Percentiles rank a stretch among this genome's conserved stretches.
phyloP scores from a whole-genome alignment of 2,797 vertebrate species.

The Tangara arthus region DNA sequence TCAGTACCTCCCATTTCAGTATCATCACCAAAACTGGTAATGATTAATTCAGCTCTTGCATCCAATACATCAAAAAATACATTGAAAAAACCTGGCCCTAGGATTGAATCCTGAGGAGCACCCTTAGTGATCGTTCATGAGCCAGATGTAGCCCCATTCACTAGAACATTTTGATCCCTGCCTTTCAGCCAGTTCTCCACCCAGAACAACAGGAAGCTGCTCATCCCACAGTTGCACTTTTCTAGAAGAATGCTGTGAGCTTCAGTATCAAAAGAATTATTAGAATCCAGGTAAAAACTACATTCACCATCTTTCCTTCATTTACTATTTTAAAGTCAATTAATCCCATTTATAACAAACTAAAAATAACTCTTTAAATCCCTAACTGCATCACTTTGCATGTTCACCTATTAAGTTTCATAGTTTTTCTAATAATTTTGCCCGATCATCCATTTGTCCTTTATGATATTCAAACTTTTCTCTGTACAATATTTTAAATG shows the following conservation, averaged over 20 bases:
- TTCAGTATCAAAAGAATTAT: not conserved
- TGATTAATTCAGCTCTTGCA: not conserved
- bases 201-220: fast-evolving
- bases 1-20: not conserved
- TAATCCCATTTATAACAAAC: not conserved
- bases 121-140: not conserved
- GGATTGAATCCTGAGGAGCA: not conserved
- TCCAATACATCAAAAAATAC: not conserved
- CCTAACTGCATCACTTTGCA: not conserved
- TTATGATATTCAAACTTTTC: not conserved
- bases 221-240: not conserved
- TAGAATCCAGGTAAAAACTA: not conserved
- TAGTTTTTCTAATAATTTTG: not conserved
- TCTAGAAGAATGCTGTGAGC: not conserved
- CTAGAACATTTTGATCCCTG: not conserved
- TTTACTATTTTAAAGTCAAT: not conserved
- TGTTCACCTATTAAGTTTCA: not conserved
- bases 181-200: not conserved
- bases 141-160: not conserved
- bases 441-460: not conserved
- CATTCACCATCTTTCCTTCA: not conserved
- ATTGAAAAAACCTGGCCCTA: not conserved
- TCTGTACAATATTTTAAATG: not conserved
- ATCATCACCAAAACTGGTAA: not conserved
- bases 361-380: not conserved